A percentile compares a stretch with the other conserved stretches of the same genome.
Evolutionary conservation across 2,888 invertebrate species (phyloP).

Genomic region (Arctia plantaginis): DNA sequence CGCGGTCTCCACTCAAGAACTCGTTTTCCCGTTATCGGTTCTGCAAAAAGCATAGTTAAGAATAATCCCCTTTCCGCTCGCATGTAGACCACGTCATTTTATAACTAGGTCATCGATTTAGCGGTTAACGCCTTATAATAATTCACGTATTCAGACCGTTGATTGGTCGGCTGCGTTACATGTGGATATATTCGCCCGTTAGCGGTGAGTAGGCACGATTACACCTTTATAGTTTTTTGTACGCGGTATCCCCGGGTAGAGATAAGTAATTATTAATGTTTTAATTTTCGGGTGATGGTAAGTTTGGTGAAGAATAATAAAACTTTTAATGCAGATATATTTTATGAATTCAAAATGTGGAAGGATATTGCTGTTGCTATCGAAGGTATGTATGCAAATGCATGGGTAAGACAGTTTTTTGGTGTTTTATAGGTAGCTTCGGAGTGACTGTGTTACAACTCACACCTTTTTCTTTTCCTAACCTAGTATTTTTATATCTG

Average conservation of each 20-base stretch:
- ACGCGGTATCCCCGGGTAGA: neutral
- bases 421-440: neutral
- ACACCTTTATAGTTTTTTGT: slow-evolving; percentile 7
- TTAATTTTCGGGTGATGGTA: slow-evolving; percentile 16
- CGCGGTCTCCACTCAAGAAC: too few relatives aligned
- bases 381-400: neutral
- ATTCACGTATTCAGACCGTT: slow-evolving; percentile 56
- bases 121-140: slow-evolving; percentile 66
- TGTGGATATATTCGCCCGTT: slow-evolving; percentile 13
- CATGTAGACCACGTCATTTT: slow-evolving; percentile 21
- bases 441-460: neutral
- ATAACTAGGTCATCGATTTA: slow-evolving; percentile 64
- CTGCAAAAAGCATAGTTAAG: neutral
- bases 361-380: neutral
- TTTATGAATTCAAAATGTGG: neutral
- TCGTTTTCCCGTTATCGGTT: too few relatives aligned
- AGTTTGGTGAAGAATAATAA: slow-evolving; percentile 9
- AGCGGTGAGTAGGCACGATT: slow-evolving; percentile 20
- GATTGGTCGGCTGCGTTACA: slow-evolving; percentile 46
- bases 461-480: too few relatives aligned
- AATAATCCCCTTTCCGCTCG: slow-evolving; percentile 20
- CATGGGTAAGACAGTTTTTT: neutral
- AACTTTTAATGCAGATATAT: neutral
- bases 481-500: too few relatives aligned
- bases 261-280: slow-evolving; percentile 19